These are phyloP conservation scores for Proteles cristata DNA, from an alignment of 2,113 vertebrate genomes.

Conservation along the genomic window DNA sequence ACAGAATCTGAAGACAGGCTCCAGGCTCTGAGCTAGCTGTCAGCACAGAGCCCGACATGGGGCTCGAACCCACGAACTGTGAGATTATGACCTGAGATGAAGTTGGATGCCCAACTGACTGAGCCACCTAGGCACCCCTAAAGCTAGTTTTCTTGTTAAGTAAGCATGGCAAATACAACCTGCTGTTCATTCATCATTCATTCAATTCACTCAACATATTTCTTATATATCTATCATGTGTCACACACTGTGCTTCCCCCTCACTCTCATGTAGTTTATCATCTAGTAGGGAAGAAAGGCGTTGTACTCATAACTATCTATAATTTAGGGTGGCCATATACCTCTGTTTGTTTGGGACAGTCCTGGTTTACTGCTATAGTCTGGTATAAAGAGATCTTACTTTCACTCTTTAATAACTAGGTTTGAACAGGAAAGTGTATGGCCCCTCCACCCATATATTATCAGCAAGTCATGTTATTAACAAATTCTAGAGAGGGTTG, in stretches of 20 bases:
- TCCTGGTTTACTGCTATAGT: background rate
- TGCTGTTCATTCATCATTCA: background rate
- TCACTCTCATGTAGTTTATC: background rate
- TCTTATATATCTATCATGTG: background rate
- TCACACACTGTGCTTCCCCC: background rate
- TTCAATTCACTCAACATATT: background rate
- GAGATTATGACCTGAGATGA: too few relatives aligned
- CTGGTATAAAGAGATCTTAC: background rate
- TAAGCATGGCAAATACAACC: background rate
- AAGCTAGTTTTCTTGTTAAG: background rate
- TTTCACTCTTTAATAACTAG: background rate
- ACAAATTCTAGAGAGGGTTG: background rate
- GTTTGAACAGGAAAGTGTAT: background rate
- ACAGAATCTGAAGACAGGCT: too few relatives aligned
- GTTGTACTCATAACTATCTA: background rate
- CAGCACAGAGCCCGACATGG: too few relatives aligned
- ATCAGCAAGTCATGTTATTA: background rate
- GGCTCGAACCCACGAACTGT: too few relatives aligned
- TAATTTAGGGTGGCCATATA: background rate
- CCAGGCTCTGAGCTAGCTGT: too few relatives aligned
- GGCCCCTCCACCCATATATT: background rate
- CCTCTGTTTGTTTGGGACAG: background rate
- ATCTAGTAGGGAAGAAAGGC: background rate
- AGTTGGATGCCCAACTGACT: too few relatives aligned
- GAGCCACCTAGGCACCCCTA: background rate